phyloP scores from a whole-genome alignment of 2,797 vertebrate species.

The Orestias chungarensis region DNA sequence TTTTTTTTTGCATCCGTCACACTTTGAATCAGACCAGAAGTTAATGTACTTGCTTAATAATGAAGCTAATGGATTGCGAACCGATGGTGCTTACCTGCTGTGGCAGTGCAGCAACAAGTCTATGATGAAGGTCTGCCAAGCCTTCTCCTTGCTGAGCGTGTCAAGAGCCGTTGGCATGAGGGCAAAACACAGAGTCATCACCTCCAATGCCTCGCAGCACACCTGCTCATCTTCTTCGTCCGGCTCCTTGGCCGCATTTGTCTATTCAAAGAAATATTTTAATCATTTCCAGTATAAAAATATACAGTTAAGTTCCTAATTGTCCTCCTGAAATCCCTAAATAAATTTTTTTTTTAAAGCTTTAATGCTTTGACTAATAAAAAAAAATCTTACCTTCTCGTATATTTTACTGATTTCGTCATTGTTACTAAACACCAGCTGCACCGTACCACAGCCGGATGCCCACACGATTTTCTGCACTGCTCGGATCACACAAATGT shows the following conservation, averaged over 20 bases:
- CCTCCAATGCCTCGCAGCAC: slow-evolving; percentile 98
- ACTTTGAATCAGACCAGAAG: not conserved
- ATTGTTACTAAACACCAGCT: slow-evolving; percentile 97
- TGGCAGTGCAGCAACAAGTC: slow-evolving; percentile 97
- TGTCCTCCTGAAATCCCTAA: not conserved
- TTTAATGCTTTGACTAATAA: not conserved
- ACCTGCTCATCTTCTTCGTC: slow-evolving; percentile 98
- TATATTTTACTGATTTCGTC: slow-evolving; percentile 99
- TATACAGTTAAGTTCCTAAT: not conserved
- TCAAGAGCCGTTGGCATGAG: slow-evolving; percentile 97
- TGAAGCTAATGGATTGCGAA: not conserved
- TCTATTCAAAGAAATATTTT: slow-evolving; percentile 73
- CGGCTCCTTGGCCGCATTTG: slow-evolving; percentile 94
- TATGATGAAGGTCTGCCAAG: slow-evolving; percentile 99
- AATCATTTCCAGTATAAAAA: not conserved
- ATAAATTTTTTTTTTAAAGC: not conserved
- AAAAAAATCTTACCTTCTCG: slow-evolving; percentile 87
- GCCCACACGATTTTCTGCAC: slow-evolving; percentile 99
- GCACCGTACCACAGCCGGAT: slow-evolving; percentile 95
- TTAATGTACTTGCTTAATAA: not conserved
- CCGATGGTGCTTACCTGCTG: slow-evolving; percentile 87
- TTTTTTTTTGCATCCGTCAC: not conserved
- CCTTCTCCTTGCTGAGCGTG: slow-evolving; percentile 98
- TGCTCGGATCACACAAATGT: slow-evolving; percentile 97
- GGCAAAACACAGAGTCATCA: slow-evolving; percentile 98